These are phyloP conservation scores for Neosilurus mollespiculum DNA, from an alignment of 2,797 vertebrate genomes.

Conservation along the genomic window DNA sequence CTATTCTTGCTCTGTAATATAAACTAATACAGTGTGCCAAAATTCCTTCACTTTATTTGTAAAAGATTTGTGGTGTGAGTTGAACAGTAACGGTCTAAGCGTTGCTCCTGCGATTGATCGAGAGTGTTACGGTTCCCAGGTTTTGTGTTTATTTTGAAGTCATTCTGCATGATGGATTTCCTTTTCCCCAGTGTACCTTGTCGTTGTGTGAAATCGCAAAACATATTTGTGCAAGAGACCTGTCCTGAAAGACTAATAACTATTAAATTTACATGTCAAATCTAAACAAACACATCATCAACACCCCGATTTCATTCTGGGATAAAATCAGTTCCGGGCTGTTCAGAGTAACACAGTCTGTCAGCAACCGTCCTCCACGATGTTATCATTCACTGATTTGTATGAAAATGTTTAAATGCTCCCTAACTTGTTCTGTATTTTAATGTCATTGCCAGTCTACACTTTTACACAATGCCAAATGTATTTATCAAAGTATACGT, in stretches of 20 bases:
- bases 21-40: constrained; percentile 13
- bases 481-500: constrained; percentile 38
- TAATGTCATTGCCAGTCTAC: constrained; percentile 61
- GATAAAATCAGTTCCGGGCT: constrained; percentile 7
- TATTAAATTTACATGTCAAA: background rate
- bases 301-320: background rate
- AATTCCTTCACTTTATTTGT: background rate
- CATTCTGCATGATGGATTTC: background rate
- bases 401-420: constrained; percentile 51
- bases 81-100: background rate
- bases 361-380: background rate
- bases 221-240: background rate
- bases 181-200: background rate
- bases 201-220: background rate
- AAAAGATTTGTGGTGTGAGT: background rate
- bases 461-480: constrained; percentile 65
- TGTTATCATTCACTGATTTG: constrained; percentile 42
- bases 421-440: constrained; percentile 58
- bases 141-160: background rate
- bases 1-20: background rate
- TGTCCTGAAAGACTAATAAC: background rate
- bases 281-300: background rate
- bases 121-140: background rate
- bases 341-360: constrained; percentile 9
- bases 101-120: background rate